Conservation (phyloP, 2,113 vertebrate species). For the Stegastes partitus region DNA sequence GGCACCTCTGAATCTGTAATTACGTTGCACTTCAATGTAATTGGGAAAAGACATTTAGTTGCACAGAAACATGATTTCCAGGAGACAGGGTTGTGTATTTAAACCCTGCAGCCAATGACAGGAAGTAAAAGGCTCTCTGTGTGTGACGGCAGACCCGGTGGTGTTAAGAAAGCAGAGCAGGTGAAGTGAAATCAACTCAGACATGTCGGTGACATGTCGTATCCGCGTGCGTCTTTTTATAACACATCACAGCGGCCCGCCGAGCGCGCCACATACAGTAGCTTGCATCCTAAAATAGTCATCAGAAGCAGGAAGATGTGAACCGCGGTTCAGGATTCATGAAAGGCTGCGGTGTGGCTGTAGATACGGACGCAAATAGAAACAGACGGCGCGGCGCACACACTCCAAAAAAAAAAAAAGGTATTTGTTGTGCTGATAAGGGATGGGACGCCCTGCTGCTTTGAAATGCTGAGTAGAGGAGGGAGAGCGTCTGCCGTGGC, state of each 20-base stretch:
- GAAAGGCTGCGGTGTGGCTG: slow-evolving; percentile 39
- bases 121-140: not conserved
- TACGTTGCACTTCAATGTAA: too few relatives aligned
- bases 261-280: slow-evolving; percentile 4
- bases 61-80: too few relatives aligned
- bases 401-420: slow-evolving; percentile 5
- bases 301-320: slow-evolving; percentile 27
- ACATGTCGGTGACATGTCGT: not conserved
- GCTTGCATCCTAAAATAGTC: slow-evolving; percentile 56
- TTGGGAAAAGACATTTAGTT: too few relatives aligned
- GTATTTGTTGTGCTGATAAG: slow-evolving; percentile 58
- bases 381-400: slow-evolving; percentile 10
- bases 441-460: slow-evolving; percentile 54
- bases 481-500: slow-evolving; percentile 41
- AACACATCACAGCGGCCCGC: slow-evolving; percentile 19
- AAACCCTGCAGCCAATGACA: not conserved
- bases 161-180: not conserved
- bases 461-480: slow-evolving; percentile 62
- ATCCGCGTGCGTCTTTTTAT: not conserved
- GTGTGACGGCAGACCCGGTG: not conserved
- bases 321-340: slow-evolving; percentile 49
- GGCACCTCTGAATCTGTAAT: too few relatives aligned
- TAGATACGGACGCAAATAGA: slow-evolving; percentile 40
- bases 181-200: not conserved
- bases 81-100: too few relatives aligned